Conservation (phyloP, 2,797 vertebrate genomes). For the Hippopotamyrus pictus region DNA sequence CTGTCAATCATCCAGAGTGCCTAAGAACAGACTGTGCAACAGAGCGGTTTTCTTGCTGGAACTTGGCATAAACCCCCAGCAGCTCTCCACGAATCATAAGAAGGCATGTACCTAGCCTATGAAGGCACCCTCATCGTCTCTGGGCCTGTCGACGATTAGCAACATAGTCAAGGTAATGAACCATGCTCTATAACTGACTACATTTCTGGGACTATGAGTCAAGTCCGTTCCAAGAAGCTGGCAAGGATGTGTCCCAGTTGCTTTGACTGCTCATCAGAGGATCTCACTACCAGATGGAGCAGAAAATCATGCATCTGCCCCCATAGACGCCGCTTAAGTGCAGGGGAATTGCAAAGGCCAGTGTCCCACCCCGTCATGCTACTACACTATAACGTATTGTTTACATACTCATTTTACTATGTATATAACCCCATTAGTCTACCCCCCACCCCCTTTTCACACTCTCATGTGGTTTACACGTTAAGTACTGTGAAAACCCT, state of each 20-base stretch:
- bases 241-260: not conserved
- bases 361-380: not conserved
- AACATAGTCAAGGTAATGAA: not conserved
- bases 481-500: not conserved
- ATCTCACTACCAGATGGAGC: not conserved
- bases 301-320: not conserved
- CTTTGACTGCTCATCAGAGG: not conserved
- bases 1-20: not conserved
- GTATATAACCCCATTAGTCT: not conserved
- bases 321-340: not conserved
- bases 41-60: not conserved
- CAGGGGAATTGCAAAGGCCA: not conserved
- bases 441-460: not conserved
- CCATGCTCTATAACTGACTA: not conserved
- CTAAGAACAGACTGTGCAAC: not conserved
- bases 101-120: not conserved
- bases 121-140: not conserved
- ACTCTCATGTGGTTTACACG: not conserved
- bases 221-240: not conserved
- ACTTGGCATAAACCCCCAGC: not conserved
- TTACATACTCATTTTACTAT: not conserved
- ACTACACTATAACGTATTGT: not conserved
- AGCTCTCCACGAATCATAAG: not conserved
- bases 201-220: not conserved
- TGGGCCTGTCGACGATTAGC: not conserved